Percentiles rank a stretch among this genome's conserved stretches.
phyloP scores from a whole-genome alignment of 2,797 vertebrate genomes.

The Onychomys torridus region DNA sequence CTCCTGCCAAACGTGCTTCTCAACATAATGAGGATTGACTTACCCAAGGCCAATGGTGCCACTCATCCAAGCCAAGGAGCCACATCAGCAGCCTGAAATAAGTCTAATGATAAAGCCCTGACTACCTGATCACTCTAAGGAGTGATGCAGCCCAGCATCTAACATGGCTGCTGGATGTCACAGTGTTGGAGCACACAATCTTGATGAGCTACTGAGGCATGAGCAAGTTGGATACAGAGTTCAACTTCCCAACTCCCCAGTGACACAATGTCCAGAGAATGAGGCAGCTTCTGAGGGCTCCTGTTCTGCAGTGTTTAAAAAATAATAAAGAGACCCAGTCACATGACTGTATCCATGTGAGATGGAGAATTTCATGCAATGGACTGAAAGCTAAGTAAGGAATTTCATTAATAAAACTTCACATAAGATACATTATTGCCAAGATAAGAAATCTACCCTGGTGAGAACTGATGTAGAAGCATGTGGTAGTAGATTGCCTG shows the following conservation, averaged over 20 bases:
- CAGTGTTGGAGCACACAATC: constrained; percentile 77
- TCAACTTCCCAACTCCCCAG: not conserved
- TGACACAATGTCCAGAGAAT: not conserved
- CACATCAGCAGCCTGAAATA: constrained; percentile 92
- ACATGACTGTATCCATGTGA: not conserved
- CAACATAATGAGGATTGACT: not conserved
- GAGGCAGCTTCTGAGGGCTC: not conserved
- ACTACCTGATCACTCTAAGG: constrained; percentile 92
- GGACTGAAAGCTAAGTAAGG: not conserved
- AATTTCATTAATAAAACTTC: not conserved
- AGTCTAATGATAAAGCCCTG: constrained; percentile 85
- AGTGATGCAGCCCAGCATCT: constrained; percentile 91
- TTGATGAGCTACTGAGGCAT: constrained; percentile 79
- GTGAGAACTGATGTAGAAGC: not conserved
- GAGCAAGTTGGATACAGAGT: constrained; percentile 84
- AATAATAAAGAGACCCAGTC: not conserved
- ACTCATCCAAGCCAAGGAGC: constrained; percentile 90
- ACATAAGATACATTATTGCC: not conserved
- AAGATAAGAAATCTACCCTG: not conserved
- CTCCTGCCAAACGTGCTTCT: not conserved
- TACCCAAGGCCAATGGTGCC: constrained; percentile 87
- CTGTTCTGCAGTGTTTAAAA: not conserved
- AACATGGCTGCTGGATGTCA: constrained; percentile 86
- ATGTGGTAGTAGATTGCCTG: not conserved
- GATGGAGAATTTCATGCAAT: not conserved